Conservation (phyloP, 2,888 invertebrate species). For the Tetanocera ferruginea region DNA sequence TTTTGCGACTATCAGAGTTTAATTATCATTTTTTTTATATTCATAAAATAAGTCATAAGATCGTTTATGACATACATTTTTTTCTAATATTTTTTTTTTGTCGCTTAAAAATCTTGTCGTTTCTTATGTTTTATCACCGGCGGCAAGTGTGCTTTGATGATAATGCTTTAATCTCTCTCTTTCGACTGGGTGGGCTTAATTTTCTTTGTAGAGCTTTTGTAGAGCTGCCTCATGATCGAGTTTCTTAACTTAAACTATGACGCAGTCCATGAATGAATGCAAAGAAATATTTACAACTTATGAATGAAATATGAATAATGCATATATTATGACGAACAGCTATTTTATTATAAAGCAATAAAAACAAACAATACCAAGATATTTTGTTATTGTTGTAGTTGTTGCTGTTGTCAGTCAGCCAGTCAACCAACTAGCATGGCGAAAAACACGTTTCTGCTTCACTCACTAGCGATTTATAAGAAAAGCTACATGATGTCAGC, state of each 20-base stretch:
- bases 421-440: neutral
- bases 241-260: neutral
- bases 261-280: constrained; percentile 1
- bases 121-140: too few relatives aligned
- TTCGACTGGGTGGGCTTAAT: neutral
- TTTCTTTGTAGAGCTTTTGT: neutral
- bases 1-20: too few relatives aligned
- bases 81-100: too few relatives aligned
- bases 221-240: neutral
- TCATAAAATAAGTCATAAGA: too few relatives aligned
- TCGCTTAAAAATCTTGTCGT: too few relatives aligned
- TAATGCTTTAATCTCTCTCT: neutral
- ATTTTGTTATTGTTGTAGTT: too few relatives aligned
- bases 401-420: too few relatives aligned
- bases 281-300: neutral
- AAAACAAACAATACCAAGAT: neutral
- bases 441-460: neutral
- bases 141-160: neutral
- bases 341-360: neutral
- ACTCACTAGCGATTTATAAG: neutral
- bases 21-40: too few relatives aligned
- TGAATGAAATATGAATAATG: constrained; percentile 5
- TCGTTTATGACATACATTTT: too few relatives aligned
- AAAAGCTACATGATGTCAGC: too few relatives aligned
- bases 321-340: neutral